A percentile compares a stretch with the other conserved stretches of the same genome.
Evolutionary conservation across 2,888 invertebrate species (phyloP).

Genomic region (Bombylius discolor): DNA sequence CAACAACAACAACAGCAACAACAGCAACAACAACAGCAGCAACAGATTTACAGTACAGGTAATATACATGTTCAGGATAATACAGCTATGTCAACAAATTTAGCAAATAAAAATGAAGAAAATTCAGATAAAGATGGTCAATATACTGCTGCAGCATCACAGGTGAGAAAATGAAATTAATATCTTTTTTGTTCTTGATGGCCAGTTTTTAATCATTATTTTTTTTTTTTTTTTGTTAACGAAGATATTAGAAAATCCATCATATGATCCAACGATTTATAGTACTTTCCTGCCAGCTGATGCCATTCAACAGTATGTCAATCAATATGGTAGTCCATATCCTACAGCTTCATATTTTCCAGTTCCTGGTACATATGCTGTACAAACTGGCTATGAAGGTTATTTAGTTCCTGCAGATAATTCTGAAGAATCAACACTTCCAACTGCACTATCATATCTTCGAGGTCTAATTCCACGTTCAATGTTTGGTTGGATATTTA

Average conservation of each 20-base stretch:
- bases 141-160: constrained; percentile 6
- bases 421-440: constrained; percentile 10
- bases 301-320: constrained; percentile 31
- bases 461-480: constrained; percentile 23
- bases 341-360: constrained; percentile 18
- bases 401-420: constrained; percentile 30
- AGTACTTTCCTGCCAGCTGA: constrained; percentile 28
- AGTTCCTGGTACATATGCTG: constrained; percentile 23
- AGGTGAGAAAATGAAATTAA: constrained; percentile 1
- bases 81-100: background rate
- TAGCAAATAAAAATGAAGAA: constrained; percentile 1
- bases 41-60: background rate
- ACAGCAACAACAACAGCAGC: no score
- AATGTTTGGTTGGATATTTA: constrained; percentile 31
- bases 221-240: background rate
- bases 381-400: constrained; percentile 37
- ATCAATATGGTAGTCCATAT: constrained; percentile 23
- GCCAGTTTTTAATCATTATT: background rate
- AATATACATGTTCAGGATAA: background rate
- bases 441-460: constrained; percentile 18
- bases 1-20: no score
- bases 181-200: no score
- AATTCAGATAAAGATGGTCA: constrained; percentile 7
- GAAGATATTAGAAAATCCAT: constrained; percentile 19
- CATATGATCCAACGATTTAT: constrained; percentile 24